phyloP scores from a whole-genome alignment of 2,113 vertebrate genomes.

The Neopipo cinnamomea region DNA sequence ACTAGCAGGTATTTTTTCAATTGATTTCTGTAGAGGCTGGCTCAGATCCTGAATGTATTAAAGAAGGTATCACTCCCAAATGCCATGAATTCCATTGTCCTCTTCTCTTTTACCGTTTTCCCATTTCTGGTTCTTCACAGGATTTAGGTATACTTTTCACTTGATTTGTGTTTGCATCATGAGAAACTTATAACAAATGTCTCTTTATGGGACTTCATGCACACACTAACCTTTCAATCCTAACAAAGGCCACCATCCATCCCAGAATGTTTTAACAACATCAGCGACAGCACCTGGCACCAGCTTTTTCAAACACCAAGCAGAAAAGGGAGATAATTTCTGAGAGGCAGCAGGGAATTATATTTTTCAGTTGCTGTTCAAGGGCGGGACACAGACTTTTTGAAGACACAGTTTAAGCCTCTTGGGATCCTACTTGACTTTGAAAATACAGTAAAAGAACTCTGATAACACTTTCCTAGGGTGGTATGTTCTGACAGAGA shows the following conservation, averaged over 20 bases:
- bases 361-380: neutral
- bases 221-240: neutral
- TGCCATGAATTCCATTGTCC: neutral
- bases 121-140: neutral
- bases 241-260: neutral
- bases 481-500: neutral
- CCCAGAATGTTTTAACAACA: neutral
- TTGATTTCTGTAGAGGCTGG: neutral
- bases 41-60: neutral
- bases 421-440: neutral
- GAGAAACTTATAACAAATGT: neutral
- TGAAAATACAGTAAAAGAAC: neutral
- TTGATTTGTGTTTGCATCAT: neutral
- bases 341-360: neutral
- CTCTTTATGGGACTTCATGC: neutral
- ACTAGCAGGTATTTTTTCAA: neutral
- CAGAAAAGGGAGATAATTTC: neutral
- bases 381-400: neutral
- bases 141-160: neutral
- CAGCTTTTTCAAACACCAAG: neutral
- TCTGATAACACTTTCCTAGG: neutral
- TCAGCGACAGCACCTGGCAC: neutral
- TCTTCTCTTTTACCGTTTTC: neutral
- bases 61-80: neutral
- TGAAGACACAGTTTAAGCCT: neutral